These are phyloP conservation scores for Ceratoteleas bidentatus DNA, from an alignment of 1,140 invertebrate genomes.

Conservation along the genomic window DNA sequence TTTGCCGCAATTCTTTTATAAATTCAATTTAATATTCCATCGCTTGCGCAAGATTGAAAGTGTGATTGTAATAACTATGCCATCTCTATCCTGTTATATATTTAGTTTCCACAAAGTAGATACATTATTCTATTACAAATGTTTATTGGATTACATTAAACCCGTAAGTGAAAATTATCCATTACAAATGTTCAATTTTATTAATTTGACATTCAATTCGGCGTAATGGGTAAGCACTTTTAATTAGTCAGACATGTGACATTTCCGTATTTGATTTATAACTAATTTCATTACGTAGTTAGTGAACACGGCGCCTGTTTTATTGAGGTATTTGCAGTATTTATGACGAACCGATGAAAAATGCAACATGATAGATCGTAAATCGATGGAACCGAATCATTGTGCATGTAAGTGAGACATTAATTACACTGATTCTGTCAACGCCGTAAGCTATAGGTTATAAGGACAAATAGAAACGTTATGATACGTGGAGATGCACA, in stretches of 20 bases:
- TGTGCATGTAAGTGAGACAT: constrained; percentile 63
- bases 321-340: constrained; percentile 29
- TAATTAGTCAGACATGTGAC: constrained; percentile 21
- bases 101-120: background rate
- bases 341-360: constrained; percentile 46
- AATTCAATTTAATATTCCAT: constrained; percentile 19
- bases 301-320: constrained; percentile 18
- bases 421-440: constrained; percentile 62
- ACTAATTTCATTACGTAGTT: constrained; percentile 33
- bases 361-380: constrained; percentile 48
- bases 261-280: constrained; percentile 30
- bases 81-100: background rate
- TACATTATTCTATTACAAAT: background rate
- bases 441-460: constrained; percentile 45
- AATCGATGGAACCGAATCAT: constrained; percentile 51
- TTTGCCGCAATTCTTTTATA: constrained; percentile 16
- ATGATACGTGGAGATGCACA: constrained; percentile 50
- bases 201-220: constrained; percentile 2
- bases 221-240: constrained; percentile 20
- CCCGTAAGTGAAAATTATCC: background rate
- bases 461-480: constrained; percentile 61
- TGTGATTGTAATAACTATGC: constrained; percentile 1
- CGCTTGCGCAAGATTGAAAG: constrained; percentile 6
- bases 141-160: background rate
- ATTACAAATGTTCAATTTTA: background rate